Conservation (phyloP, 2,888 invertebrate species). For the Dasysyrphus albostriatus region DNA sequence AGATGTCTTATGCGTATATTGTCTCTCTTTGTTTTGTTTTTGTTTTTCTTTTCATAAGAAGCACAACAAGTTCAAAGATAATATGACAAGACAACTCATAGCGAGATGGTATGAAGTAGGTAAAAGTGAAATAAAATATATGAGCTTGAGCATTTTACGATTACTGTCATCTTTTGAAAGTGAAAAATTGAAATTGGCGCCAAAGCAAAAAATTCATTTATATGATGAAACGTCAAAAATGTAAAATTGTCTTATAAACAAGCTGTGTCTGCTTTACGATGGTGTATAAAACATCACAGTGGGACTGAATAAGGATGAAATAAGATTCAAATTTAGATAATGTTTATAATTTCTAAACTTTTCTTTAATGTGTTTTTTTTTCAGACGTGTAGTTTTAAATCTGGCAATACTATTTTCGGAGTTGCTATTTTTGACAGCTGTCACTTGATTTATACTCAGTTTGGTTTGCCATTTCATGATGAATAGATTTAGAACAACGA, state of each 20-base stretch:
- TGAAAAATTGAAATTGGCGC: slow-evolving; percentile 37
- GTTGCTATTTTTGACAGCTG: too few relatives aligned
- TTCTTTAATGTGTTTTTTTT: too few relatives aligned
- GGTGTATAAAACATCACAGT: neutral
- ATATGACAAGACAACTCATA: slow-evolving; percentile 2
- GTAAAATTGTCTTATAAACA: slow-evolving; percentile 9
- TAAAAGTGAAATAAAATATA: slow-evolving; percentile 23
- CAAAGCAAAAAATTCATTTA: slow-evolving; percentile 23
- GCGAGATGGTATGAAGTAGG: neutral
- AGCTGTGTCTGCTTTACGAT: neutral
- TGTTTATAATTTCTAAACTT: too few relatives aligned
- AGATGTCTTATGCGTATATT: slow-evolving; percentile 20
- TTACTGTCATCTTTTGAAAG: slow-evolving; percentile 36
- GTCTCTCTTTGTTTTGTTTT: slow-evolving; percentile 7
- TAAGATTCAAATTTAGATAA: neutral
- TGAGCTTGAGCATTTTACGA: slow-evolving; percentile 34
- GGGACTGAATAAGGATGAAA: neutral
- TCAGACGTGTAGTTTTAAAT: too few relatives aligned
- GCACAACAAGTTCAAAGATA: slow-evolving; percentile 8
- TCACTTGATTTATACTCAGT: too few relatives aligned
- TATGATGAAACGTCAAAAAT: slow-evolving; percentile 16
- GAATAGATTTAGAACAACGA: too few relatives aligned
- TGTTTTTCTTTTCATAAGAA: neutral
- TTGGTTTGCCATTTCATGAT: too few relatives aligned
- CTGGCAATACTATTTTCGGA: too few relatives aligned